Evolutionary conservation across 2,888 invertebrate species (phyloP).

Genomic region (Aquatica leii): DNA sequence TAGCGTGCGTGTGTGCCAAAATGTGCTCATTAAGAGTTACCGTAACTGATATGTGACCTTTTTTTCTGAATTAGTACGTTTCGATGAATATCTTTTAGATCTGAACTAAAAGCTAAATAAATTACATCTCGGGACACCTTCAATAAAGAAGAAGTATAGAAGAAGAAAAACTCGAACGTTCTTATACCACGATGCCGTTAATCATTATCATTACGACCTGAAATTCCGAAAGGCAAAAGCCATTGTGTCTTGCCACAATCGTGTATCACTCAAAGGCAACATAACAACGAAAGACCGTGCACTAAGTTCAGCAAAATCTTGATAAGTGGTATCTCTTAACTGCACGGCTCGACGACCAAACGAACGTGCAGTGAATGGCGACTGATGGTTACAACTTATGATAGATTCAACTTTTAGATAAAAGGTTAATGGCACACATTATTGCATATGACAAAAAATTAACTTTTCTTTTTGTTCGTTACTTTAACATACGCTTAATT

Average conservation of each 20-base stretch:
- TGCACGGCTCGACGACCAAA: constrained; percentile 46
- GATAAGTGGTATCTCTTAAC: constrained; percentile 45
- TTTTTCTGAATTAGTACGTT: background rate
- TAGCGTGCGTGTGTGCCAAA: constrained; percentile 1
- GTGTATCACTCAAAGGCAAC: constrained; percentile 38
- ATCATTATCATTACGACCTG: constrained; percentile 36
- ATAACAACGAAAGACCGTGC: constrained; percentile 35
- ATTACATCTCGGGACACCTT: constrained; percentile 7
- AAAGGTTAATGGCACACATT: constrained; percentile 52
- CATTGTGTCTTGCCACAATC: constrained; percentile 33
- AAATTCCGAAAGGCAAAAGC: constrained; percentile 30
- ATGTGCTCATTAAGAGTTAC: background rate
- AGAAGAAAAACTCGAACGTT: constrained; percentile 19
- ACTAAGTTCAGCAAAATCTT: constrained; percentile 36
- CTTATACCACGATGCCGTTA: constrained; percentile 26
- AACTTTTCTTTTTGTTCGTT: background rate
- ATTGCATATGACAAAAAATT: constrained; percentile 49
- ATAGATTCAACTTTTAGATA: constrained; percentile 49
- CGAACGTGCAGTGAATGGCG: constrained; percentile 51
- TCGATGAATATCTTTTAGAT: background rate
- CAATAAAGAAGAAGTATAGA: constrained; percentile 15
- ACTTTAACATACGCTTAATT: background rate
- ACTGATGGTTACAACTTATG: constrained; percentile 51
- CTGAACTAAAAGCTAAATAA: constrained; percentile 9
- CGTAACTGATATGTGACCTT: background rate